Percentiles rank a stretch among this genome's conserved stretches.
Conservation (phyloP, 2,888 invertebrate species). For the Oscheius sp. region DNA sequence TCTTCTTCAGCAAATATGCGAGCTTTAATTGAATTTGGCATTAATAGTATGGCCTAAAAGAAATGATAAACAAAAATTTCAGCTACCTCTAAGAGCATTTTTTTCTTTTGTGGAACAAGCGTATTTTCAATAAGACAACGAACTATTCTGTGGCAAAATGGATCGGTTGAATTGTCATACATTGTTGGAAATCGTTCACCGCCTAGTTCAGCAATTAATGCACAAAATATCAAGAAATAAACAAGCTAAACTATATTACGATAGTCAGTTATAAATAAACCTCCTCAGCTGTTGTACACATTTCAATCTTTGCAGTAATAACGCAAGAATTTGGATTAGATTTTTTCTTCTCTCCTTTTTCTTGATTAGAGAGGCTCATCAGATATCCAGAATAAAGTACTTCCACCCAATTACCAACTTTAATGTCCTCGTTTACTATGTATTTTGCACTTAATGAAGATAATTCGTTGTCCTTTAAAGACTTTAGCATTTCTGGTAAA, state of each 20-base stretch:
- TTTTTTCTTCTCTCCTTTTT: background rate
- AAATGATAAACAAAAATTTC: background rate
- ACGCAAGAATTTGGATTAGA: background rate
- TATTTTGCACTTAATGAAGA: background rate
- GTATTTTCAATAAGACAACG: background rate
- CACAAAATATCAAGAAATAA: conserved; percentile 12
- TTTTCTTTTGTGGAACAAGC: background rate
- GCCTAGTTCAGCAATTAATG: conserved; percentile 2
- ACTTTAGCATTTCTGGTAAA: background rate
- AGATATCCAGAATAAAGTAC: background rate
- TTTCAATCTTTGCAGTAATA: background rate
- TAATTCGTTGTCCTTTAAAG: background rate
- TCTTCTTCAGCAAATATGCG: background rate
- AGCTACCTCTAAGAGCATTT: background rate
- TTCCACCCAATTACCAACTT: background rate
- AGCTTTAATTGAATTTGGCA: background rate
- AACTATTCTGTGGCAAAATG: conserved; percentile 7
- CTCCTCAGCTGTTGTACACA: background rate
- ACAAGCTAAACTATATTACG: background rate
- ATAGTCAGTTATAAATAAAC: background rate
- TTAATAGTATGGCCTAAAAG: background rate
- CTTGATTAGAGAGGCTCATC: too few species aligned
- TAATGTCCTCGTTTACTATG: background rate
- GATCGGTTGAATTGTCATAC: background rate
- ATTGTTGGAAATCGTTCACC: background rate